Evolutionary conservation across 2,888 invertebrate species (phyloP).

Genomic region (Heliconius charithonia): DNA sequence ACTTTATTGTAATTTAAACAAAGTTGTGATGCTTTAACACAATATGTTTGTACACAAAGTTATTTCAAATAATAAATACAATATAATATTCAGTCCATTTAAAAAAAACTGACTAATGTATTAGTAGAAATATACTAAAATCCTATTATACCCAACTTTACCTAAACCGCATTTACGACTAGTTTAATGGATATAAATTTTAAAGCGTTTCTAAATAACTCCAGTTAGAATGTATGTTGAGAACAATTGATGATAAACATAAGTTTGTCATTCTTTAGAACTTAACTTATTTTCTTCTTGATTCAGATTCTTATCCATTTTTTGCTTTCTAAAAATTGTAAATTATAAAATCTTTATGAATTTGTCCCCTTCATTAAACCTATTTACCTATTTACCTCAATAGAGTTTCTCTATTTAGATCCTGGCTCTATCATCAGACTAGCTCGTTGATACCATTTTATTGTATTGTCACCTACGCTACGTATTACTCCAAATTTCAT

Average conservation of each 20-base stretch:
- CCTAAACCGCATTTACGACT: constrained; percentile 20
- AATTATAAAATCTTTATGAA: not conserved
- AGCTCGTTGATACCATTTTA: too few relatives aligned
- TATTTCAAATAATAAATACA: too few relatives aligned
- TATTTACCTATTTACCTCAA: too few relatives aligned
- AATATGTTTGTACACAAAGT: not conserved
- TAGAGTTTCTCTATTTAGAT: too few relatives aligned
- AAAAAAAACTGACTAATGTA: not conserved
- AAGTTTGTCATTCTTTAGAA: not conserved
- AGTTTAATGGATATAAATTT: not conserved
- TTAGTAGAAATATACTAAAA: constrained; percentile 1
- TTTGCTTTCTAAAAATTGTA: not conserved
- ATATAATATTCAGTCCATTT: not conserved
- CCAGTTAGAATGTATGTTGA: not conserved
- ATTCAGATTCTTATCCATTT: not conserved
- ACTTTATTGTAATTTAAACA: not conserved
- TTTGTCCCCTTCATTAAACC: not conserved
- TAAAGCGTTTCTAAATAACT: not conserved
- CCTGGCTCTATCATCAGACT: too few relatives aligned
- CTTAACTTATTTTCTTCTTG: not conserved
- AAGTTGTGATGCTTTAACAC: not conserved
- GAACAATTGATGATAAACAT: not conserved
- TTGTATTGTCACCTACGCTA: too few relatives aligned
- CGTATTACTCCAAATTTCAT: too few relatives aligned
- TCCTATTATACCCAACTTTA: not conserved